Conservation (phyloP, 2,797 vertebrate genomes). For the Neopelma chrysocephalum region DNA sequence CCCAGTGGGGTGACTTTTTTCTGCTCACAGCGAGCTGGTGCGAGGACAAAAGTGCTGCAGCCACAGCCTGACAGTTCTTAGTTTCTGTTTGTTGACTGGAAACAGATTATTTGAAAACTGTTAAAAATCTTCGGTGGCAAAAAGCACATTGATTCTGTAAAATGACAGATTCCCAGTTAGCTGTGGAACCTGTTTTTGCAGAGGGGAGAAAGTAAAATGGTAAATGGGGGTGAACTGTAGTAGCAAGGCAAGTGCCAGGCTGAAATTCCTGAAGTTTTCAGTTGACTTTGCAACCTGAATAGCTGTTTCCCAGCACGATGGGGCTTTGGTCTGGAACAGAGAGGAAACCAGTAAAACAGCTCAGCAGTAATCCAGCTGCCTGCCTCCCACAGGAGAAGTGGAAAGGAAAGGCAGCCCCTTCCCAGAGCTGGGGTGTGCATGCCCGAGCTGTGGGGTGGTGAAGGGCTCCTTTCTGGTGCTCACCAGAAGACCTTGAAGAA, state of each 20-base stretch:
- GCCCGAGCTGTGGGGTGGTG: neutral
- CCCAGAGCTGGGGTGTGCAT: neutral
- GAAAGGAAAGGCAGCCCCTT: neutral
- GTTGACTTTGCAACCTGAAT: neutral
- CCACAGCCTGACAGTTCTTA: neutral
- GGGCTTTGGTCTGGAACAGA: neutral
- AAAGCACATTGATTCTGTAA: neutral
- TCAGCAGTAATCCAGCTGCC: neutral
- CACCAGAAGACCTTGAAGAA: accelerated
- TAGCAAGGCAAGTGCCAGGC: neutral
- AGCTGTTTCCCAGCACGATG: accelerated
- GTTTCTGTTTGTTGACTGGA: neutral
- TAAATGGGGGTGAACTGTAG: neutral
- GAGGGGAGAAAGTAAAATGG: neutral
- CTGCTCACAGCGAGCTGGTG: neutral
- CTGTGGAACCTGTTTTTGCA: neutral
- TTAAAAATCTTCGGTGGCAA: neutral
- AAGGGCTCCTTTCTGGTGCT: neutral
- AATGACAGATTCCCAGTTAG: neutral
- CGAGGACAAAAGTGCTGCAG: neutral
- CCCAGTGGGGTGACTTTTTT: neutral
- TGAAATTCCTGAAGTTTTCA: neutral
- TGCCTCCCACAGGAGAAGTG: accelerated
- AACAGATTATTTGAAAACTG: neutral
- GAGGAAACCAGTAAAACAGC: neutral